phyloP scores from a whole-genome alignment of 2,888 invertebrate species.

The Amphimallon solstitiale region DNA sequence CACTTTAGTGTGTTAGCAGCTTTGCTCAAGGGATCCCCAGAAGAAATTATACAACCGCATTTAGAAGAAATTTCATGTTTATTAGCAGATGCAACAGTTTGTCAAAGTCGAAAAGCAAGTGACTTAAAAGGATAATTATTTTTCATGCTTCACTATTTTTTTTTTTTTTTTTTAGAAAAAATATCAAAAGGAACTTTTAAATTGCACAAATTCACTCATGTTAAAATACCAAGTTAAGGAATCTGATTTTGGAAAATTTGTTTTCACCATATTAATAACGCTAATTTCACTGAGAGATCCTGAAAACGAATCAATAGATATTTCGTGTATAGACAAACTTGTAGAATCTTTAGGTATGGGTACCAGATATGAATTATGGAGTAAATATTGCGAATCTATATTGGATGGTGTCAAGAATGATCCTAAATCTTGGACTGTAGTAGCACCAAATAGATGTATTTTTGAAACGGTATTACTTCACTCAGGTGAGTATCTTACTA shows the following conservation, averaged over 20 bases:
- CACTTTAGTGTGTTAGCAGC: slow-evolving; percentile 71
- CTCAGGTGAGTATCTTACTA: slow-evolving; percentile 59
- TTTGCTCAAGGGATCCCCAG: slow-evolving; percentile 69
- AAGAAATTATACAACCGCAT: slow-evolving; percentile 63
- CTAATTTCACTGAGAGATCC: slow-evolving; percentile 55
- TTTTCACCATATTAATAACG: slow-evolving; percentile 58
- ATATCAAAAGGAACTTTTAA: slow-evolving; percentile 70
- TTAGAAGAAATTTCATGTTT: slow-evolving; percentile 69
- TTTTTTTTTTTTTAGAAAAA: slow-evolving; percentile 60
- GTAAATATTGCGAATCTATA: slow-evolving; percentile 64
- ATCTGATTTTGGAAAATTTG: slow-evolving; percentile 49
- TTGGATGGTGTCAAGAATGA: slow-evolving; percentile 67
- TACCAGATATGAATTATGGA: slow-evolving; percentile 66
- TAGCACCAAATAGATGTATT: slow-evolving; percentile 74
- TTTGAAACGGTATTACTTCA: slow-evolving; percentile 71
- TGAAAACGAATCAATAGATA: slow-evolving; percentile 52
- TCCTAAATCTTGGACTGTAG: slow-evolving; percentile 73
- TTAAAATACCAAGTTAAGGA: slow-evolving; percentile 59
- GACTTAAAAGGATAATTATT: slow-evolving; percentile 1
- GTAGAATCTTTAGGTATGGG: slow-evolving; percentile 62
- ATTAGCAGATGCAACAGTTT: slow-evolving; percentile 70
- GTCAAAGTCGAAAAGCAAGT: slow-evolving; percentile 69
- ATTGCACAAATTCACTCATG: slow-evolving; percentile 67
- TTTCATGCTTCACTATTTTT: slow-evolving; percentile 9
- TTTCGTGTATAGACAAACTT: slow-evolving; percentile 64